Base-by-base conservation (phyloP, 1,140 invertebrate species). In the Sarcophaga bullata region DNA sequence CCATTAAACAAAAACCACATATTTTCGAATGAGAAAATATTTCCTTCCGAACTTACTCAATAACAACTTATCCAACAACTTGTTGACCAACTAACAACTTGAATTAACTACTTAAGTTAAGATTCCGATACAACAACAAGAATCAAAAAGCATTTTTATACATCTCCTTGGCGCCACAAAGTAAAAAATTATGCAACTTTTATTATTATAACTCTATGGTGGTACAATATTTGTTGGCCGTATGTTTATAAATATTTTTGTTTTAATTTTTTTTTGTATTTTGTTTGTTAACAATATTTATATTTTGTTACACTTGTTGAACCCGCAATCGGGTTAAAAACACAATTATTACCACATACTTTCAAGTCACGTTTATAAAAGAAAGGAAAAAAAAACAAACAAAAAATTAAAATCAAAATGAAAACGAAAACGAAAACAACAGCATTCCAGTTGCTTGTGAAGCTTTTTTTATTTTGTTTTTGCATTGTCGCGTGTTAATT, bases 111-210 rank as follows among this genome's bases (percentile, higher is more conserved):
- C 54, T 58, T 58, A n/a, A 58, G 13, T 58, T 58, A 7, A 13
- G 25, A 13, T 13, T 13, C 10, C 11, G n/a, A 58, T 15, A 58
- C 13, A 58, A 15, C 1, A 58, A 13, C 13, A 58, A 58, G 15
- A n/a, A 58, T 58, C 15, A 15, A 58, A 13, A 58, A 58, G 15
- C 11, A 37, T 37, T 37, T 37, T 37, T 37, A 37, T 37, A 37
- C 25, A 37, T 37, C 25, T 58, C 13, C 10, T n/a, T 13, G 54
- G 54, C 54, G 54, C 54, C 54, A 58, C 54, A 58, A 58, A 58
- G 54, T 58, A 58, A 58, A 58, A 58, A 58, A 15, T 58, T 58
- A 58, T 58, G 54, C 54, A 58, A 58, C n/a, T 58, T 58, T 58
- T 13, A n/a, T 58, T 13, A n/a, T n/a, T 58, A 15, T 58, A 58